A percentile compares a stretch with the other conserved stretches of the same genome.
These are phyloP conservation scores for Hirtodrosophila trivittata DNA, from an alignment of 2,888 invertebrate species.

Conservation along the genomic window DNA sequence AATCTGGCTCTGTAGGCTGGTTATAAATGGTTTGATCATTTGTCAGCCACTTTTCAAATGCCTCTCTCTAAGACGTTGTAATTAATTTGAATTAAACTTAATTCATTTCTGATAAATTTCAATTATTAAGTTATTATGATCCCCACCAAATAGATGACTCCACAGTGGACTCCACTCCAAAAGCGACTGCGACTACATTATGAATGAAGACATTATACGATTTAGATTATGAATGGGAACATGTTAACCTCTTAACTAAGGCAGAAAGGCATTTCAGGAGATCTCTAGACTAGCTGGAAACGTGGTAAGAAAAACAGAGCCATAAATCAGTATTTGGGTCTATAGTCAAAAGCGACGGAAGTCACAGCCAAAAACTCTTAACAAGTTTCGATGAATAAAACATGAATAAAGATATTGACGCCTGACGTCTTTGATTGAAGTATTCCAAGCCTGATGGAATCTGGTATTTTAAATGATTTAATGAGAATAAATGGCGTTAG, in stretches of 20 bases:
- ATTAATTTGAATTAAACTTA: constrained; percentile 66
- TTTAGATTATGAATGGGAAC: not conserved
- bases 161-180: no score
- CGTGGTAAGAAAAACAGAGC: constrained; percentile 35
- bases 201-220: no score
- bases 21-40: constrained; percentile 55
- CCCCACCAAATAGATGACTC: constrained; percentile 21
- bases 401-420: not conserved
- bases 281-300: constrained; percentile 42
- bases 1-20: constrained; percentile 28
- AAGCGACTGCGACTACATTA: no score
- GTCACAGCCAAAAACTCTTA: constrained; percentile 10
- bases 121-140: constrained; percentile 70
- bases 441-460: not conserved
- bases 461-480: no score
- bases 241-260: not conserved
- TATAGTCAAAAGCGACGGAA: constrained; percentile 10
- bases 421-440: not conserved
- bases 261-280: constrained; percentile 18
- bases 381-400: constrained; percentile 16
- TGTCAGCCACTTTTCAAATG: constrained; percentile 61
- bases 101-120: constrained; percentile 70
- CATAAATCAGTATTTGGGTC: constrained; percentile 52
- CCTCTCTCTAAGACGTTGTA: constrained; percentile 51
- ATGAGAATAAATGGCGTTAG: no score